Evolutionary conservation across 2,113 vertebrate species (phyloP), one percentile per base, ranked within the genome.

Genomic region (Perca fluviatilis): DNA sequence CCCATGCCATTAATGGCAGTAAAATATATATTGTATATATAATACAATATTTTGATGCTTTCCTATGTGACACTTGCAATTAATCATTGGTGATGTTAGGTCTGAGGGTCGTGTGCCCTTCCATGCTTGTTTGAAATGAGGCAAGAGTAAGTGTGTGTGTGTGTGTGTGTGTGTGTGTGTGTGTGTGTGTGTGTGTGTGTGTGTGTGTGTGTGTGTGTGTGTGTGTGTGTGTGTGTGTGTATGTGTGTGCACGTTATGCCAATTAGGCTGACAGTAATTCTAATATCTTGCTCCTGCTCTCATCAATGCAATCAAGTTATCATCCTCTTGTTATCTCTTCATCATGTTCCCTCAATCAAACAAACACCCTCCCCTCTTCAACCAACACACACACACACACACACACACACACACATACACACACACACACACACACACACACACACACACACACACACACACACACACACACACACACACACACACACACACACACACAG

Each of bases 271-370:
- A 49, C 47, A 30, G 21, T 83, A 61, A 74, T 63, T 73, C 62
- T 74, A 11, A 19, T 62, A 30, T 57, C 65, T 14, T 43, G 36
- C 43, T 74, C 63, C 61, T 72, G 43, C 58, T 77, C 71, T 67
- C 74, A 62, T 84, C 40, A 70, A 21, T 60, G 47, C 69, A 77
- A 79, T 83, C 54, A 65, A 73, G 60, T 61, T 57, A 57, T 74
- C 56, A 23, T 65, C 43, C 56, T 67, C 60, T 47, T 72, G 58
- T 66, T 49, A 15, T 76, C 71, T 64, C 76, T 62, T 69, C 64
- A 77, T 82, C 63, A 69, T 5, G 1, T 23, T 51, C 1, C 6
- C 49, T 86, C 75, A 66, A 53, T 80, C 77, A 65, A 46, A 56
- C 19, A 47, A 47, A 65, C 51, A 33, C 25, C 69, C 51, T 62